Evolutionary conservation across 1,140 invertebrate species (phyloP).

Genomic region (Trigoniulus corallinus): DNA sequence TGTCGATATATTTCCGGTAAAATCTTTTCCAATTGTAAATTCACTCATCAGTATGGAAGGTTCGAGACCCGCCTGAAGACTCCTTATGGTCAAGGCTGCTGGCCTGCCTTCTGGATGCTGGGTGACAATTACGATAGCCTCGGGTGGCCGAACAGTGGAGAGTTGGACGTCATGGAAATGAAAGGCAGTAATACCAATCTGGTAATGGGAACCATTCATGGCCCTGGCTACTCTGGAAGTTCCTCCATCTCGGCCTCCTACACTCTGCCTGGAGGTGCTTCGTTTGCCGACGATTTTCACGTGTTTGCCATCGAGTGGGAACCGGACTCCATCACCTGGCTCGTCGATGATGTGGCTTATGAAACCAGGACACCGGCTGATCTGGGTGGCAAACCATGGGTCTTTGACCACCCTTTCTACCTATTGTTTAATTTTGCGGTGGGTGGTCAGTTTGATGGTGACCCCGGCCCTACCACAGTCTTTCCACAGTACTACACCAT

Average conservation of each 20-base stretch:
- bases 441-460: conserved; percentile 6
- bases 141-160: conserved; percentile 9
- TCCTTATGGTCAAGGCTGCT: conserved; percentile 6
- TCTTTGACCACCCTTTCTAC: conserved; percentile 10
- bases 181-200: neutral
- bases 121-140: neutral
- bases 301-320: neutral
- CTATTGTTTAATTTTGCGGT: conserved; percentile 12
- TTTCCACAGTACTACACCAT: conserved; percentile 8
- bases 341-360: neutral
- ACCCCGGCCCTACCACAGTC: neutral
- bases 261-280: neutral
- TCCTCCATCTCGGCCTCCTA: conserved; percentile 1
- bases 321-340: neutral
- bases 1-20: neutral
- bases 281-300: neutral
- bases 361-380: neutral
- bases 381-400: neutral
- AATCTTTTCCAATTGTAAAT: neutral
- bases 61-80: conserved; percentile 7
- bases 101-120: conserved; percentile 12
- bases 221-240: neutral
- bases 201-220: neutral
- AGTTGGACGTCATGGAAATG: conserved; percentile 11
- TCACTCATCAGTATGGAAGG: conserved; percentile 3